These are phyloP conservation scores for Siniperca scherzeri DNA, from an alignment of 2,797 vertebrate genomes.

Conservation along the genomic window DNA sequence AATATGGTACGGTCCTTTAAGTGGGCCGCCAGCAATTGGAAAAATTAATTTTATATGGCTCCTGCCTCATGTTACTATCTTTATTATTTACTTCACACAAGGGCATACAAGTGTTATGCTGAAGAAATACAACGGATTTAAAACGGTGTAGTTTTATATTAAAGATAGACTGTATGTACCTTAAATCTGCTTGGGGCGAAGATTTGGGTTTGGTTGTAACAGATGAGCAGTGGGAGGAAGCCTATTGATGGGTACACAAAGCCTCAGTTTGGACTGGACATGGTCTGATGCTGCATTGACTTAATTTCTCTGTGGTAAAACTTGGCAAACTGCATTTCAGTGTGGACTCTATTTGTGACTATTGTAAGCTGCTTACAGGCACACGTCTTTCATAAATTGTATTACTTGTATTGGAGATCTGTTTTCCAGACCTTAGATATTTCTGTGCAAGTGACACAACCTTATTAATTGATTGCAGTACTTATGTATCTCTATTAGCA, in stretches of 20 bases:
- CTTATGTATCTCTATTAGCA: neutral
- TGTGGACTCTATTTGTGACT: neutral
- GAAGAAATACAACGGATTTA: neutral
- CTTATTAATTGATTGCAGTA: neutral
- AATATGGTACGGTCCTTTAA: neutral
- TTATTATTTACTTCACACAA: neutral
- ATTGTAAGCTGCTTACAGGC: neutral
- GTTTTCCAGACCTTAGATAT: neutral
- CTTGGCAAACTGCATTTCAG: neutral
- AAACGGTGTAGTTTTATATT: neutral
- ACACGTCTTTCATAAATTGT: neutral
- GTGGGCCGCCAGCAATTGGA: neutral
- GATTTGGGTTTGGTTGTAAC: neutral
- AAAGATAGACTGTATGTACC: neutral
- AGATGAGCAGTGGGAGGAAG: slow-evolving; percentile 3
- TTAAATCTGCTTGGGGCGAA: neutral
- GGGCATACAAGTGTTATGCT: neutral
- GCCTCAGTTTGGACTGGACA: neutral
- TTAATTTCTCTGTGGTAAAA: neutral
- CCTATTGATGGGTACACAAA: neutral
- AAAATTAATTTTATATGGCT: neutral
- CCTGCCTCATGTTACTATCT: neutral
- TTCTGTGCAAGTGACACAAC: neutral
- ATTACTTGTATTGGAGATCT: neutral
- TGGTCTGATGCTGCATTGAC: neutral